Conservation (phyloP, 2,888 invertebrate species). For the Rhimphoctona megacephalus region DNA sequence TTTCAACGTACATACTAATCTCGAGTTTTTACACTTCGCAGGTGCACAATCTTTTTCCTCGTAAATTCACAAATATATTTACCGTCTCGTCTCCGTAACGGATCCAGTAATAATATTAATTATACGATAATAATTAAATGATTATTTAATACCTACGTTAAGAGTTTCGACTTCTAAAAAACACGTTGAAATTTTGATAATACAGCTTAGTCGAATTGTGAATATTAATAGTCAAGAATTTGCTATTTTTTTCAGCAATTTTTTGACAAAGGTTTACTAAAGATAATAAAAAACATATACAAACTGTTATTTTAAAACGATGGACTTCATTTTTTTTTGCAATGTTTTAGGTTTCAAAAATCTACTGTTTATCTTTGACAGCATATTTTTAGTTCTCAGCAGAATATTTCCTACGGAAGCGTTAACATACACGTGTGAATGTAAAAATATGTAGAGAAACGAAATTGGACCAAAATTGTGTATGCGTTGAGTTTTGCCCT, state of each 20-base stretch:
- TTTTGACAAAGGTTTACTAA: no score
- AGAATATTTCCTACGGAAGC: background rate
- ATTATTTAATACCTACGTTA: background rate
- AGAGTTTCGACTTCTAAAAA: background rate
- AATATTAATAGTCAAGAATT: no score
- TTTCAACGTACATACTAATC: constrained; percentile 7
- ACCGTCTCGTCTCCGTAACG: background rate
- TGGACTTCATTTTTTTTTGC: background rate
- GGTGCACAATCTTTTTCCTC: constrained; percentile 11
- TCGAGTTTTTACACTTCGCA: constrained; percentile 6
- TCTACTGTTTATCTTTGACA: background rate
- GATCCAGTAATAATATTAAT: background rate
- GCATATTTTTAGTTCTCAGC: background rate
- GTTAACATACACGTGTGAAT: no score
- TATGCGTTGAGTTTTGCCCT: constrained; percentile 1
- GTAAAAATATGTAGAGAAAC: background rate
- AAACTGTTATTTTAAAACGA: background rate
- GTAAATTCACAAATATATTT: constrained; percentile 14
- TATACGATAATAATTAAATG: background rate
- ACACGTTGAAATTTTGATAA: no score
- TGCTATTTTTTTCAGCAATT: no score
- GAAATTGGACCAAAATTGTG: constrained; percentile 10
- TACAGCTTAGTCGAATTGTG: no score
- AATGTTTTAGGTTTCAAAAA: background rate
- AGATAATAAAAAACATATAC: background rate